Evolutionary conservation across 2,797 vertebrate genomes (phyloP), one percentile per base, ranked within the genome.

Genomic region (Acrocephalus scirpaceus): DNA sequence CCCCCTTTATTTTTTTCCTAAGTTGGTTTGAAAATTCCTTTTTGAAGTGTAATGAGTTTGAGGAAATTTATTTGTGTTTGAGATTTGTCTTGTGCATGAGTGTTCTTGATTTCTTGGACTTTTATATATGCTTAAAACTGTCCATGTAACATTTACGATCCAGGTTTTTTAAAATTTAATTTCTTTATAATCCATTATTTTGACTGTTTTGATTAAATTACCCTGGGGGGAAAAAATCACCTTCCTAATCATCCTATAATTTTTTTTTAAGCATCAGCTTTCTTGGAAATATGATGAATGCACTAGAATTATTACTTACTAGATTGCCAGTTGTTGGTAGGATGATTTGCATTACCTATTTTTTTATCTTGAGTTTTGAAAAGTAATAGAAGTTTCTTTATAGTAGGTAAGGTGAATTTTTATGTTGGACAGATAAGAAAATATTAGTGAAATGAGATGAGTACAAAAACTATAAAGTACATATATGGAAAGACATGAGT

Each of bases 1-100:
- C 1, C 10, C 7, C 1, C 5, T 8, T 20, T 13, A 19, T 14
- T 34, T 29, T 17, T 47, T 38, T 2, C 8, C 6, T 5, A 29
- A 13, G 2, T 7, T 10, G 2, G 3, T 69, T 73, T 65, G 6
- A 65, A 60, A 86, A 42, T 12, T 11, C 6, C 11, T 56, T 65
- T 57, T 34, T n/a, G 10, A 82, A 74, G 6, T 21, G 3, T 2
- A 32, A 29, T 16, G 8, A 36, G 27, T 69, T 16, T 73, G 6
- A 47, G 45, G 7, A 58, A 29, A 53, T 4, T 0, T 47, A 14
- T 67, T 70, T 65, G 5, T 42, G 5, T 30, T 61, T 57, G 13
- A 54, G 9, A 62, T 50, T 45, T 26, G 3, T 36, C 22, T 11
- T 11, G 0, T 56, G 10, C 13, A 3, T 23, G 2, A 36, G 5